Conservation (phyloP, 2,797 vertebrate genomes). For the Pelobates cultripes region DNA sequence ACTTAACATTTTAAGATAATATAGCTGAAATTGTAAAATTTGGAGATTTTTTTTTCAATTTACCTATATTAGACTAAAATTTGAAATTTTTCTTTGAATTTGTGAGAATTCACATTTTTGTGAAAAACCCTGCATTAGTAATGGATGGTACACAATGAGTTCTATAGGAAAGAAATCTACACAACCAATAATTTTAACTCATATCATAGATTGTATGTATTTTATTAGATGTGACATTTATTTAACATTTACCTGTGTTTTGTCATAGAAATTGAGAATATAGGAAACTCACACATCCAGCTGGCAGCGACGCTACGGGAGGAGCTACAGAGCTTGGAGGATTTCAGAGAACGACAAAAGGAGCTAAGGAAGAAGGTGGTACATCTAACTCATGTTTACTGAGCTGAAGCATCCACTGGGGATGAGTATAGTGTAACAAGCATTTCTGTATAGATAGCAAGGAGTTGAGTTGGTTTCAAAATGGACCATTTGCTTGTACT, state of each 20-base stretch:
- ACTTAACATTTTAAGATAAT: too few relatives aligned
- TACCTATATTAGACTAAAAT: too few relatives aligned
- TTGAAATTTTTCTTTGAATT: too few relatives aligned
- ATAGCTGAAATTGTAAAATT: too few relatives aligned
- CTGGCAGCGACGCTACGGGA: conserved; percentile 83
- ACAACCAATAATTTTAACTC: not conserved
- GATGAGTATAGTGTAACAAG: not conserved
- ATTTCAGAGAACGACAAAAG: conserved; percentile 93
- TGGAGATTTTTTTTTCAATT: too few relatives aligned
- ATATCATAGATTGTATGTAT: not conserved
- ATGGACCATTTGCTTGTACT: too few relatives aligned
- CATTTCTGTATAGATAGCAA: not conserved
- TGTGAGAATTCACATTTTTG: too few relatives aligned
- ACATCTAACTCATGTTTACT: not conserved
- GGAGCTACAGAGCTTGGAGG: conserved; percentile 86
- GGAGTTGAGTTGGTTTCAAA: too few relatives aligned
- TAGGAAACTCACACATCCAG: conserved; percentile 90
- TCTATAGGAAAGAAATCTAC: too few relatives aligned
- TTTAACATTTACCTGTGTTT: conserved; percentile 41
- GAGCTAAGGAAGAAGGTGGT: conserved; percentile 92
- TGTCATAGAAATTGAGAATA: conserved; percentile 84
- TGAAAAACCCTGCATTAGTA: too few relatives aligned
- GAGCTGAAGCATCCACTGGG: too few relatives aligned
- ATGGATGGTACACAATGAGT: too few relatives aligned
- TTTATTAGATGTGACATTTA: not conserved